Base-by-base conservation (phyloP, 2,113 vertebrate genomes). In the Harpagus bidentatus region DNA sequence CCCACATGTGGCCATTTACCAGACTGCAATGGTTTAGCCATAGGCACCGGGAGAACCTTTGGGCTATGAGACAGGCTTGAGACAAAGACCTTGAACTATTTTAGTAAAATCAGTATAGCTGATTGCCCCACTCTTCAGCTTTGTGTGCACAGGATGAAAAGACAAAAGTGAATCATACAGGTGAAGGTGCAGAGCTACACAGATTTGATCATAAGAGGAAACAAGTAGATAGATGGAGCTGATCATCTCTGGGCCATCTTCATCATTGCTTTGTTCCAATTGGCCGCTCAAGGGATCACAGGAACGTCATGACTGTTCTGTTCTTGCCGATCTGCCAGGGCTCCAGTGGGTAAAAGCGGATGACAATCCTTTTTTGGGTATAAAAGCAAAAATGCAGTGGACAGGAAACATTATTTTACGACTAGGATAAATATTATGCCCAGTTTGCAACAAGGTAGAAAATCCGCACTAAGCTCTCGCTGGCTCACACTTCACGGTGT, bases 271-370 rank as follows among this genome's bases (percentile, higher is more conserved):
- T 80, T 42, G 25, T 32, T 95, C 87, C 36, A 91, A 8, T 6
- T 0, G 0, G 87, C 20, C 0, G 2, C 53, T 73, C 5, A 4
- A 9, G 50, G 72, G 36, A 80, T 99, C 96, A 99, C 88, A 99
- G 83, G 93, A 99, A 99, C 2, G 98, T 99, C 98, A 99, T 97
- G 42, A 99, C 98, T 3, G 99, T 99, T 89, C 98, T 98, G 18
- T 99, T 98, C 98, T 99, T 99, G 74, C 99, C 99, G 0, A 99
- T 98, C 97, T 99, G 99, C 98, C 99, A 99, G 32, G 97, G 97
- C 93, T 99, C 98, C 98, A 99, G 23, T 0, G 98, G 98, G 38
- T 96, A 96, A 95, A 99, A 99, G 86, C 97, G 92, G 36, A 99
- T 98, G 28, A 98, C 16, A 62, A 99, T 99, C 98, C 99, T 99